Conservation (phyloP, 2,888 invertebrate genomes). For the Sesamia inferens region DNA sequence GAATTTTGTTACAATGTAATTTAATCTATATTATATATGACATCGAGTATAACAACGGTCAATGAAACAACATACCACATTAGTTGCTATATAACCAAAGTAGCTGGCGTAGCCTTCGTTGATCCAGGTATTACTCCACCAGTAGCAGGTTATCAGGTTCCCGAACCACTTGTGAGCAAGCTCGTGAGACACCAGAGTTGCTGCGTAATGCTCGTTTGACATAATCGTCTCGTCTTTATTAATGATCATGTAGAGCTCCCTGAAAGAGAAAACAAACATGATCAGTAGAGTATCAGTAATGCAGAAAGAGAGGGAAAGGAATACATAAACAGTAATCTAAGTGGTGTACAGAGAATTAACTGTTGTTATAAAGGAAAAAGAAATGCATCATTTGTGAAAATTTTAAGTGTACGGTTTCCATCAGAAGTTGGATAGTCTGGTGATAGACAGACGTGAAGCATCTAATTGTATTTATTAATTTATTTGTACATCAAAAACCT, state of each 20-base stretch:
- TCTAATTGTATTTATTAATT: no score
- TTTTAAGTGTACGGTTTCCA: no score
- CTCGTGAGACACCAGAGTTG: constrained; percentile 89
- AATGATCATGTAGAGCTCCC: constrained; percentile 82
- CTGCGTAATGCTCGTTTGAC: constrained; percentile 85
- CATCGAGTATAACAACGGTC: no score
- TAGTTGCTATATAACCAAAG: constrained; percentile 91
- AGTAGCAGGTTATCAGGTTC: constrained; percentile 92
- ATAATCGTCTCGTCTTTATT: constrained; percentile 81
- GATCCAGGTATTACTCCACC: constrained; percentile 94
- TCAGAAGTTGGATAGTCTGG: no score
- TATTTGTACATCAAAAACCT: no score
- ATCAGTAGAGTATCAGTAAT: not conserved
- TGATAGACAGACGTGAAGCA: no score
- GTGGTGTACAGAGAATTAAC: no score
- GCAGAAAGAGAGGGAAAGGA: not conserved
- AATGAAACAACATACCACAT: constrained; percentile 69
- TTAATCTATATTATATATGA: no score
- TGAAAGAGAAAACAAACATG: constrained; percentile 63
- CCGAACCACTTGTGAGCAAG: constrained; percentile 95
- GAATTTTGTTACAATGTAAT: not conserved
- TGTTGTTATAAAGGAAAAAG: no score
- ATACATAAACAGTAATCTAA: no score
- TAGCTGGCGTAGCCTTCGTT: constrained; percentile 94
- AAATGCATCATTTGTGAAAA: no score